phyloP scores from a whole-genome alignment of 2,797 vertebrate genomes.

The Borostomias antarcticus region DNA sequence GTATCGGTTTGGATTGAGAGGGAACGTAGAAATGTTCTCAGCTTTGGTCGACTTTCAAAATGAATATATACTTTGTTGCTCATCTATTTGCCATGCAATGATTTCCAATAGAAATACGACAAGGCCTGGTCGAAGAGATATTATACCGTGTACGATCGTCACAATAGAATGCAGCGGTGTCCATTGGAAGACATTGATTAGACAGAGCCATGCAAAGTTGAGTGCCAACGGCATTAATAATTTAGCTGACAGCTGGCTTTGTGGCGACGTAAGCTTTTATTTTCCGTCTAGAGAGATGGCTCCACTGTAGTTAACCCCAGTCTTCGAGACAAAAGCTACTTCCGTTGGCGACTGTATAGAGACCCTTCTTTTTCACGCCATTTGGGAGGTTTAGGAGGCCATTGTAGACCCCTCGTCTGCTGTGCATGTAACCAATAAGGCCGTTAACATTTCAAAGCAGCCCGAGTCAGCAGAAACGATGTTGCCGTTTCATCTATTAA shows the following conservation, averaged over 20 bases:
- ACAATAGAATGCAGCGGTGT: conserved; percentile 33
- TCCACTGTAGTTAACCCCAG: not conserved
- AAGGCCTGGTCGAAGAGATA: too few relatives aligned
- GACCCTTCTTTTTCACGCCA: not conserved
- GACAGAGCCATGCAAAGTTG: conserved; percentile 35
- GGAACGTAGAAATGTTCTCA: too few relatives aligned
- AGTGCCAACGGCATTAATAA: conserved; percentile 41
- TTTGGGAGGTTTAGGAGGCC: not conserved
- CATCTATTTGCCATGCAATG: too few relatives aligned
- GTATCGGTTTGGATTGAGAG: too few relatives aligned
- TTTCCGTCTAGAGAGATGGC: not conserved
- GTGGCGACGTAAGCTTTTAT: conserved; percentile 11
- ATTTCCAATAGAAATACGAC: too few relatives aligned
- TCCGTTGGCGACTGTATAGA: not conserved
- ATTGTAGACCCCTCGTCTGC: conserved; percentile 7
- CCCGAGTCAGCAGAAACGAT: conserved; percentile 43
- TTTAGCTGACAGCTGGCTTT: conserved; percentile 46
- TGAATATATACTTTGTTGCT: too few relatives aligned
- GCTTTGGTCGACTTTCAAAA: too few relatives aligned
- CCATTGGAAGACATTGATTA: conserved; percentile 36
- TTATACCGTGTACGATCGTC: not conserved
- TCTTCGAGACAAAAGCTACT: too few relatives aligned
- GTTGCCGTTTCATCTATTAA: conserved; percentile 42
- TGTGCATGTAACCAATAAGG: conserved; percentile 38
- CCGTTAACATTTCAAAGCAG: conserved; percentile 51